Evolutionary conservation across 1,140 invertebrate species (phyloP).

Genomic region (Caenorhabditis tropicalis): DNA sequence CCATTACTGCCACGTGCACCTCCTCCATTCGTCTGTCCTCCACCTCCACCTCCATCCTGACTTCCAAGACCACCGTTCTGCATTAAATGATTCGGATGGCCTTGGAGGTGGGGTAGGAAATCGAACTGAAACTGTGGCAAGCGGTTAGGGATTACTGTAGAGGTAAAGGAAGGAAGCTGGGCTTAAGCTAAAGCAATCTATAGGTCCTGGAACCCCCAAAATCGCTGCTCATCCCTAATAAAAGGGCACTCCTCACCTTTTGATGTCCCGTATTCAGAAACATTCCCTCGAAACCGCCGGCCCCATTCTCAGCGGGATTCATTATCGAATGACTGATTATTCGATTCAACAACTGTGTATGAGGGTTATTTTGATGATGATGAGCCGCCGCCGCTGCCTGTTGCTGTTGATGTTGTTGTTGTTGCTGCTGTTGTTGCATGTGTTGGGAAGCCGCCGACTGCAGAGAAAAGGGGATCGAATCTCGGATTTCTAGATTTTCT

Average conservation of each 20-base stretch:
- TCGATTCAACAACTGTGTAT: background rate
- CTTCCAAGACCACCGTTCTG: conserved; percentile 15
- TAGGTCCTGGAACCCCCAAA: too few species aligned
- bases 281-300: background rate
- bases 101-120: background rate
- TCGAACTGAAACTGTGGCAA: conserved; percentile 5
- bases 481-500: too few species aligned
- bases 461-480: too few species aligned
- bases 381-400: too few species aligned
- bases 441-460: background rate
- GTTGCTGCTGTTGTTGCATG: conserved; percentile 8
- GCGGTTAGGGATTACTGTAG: background rate
- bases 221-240: too few species aligned
- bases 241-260: too few species aligned
- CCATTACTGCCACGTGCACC: background rate
- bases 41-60: background rate
- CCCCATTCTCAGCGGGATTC: background rate
- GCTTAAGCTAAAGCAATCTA: too few species aligned
- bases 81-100: conserved; percentile 10
- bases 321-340: background rate
- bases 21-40: background rate
- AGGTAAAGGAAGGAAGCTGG: too few species aligned
- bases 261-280: background rate
- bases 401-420: background rate
- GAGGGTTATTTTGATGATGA: background rate